A percentile compares a stretch with the other conserved stretches of the same genome.
These are phyloP conservation scores for Xanthorhoe spadicearia DNA, from an alignment of 2,888 invertebrate genomes.

Conservation along the genomic window DNA sequence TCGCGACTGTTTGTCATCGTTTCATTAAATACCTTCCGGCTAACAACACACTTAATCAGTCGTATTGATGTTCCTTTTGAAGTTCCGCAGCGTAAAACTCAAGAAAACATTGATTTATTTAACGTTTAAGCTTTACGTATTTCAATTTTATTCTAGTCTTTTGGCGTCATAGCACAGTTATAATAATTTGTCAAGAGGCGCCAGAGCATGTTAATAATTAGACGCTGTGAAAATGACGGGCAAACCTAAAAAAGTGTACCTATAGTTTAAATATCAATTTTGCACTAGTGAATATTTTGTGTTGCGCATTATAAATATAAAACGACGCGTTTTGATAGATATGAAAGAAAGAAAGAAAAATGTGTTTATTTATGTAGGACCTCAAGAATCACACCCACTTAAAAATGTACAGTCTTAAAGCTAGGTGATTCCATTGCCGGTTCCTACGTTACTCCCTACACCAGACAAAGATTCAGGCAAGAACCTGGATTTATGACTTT, in stretches of 20 bases:
- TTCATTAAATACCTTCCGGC: conserved; percentile 12
- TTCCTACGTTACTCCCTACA: no score
- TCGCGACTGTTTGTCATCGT: conserved; percentile 1
- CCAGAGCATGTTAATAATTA: conserved; percentile 14
- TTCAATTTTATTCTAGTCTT: conserved; percentile 8
- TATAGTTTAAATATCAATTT: no score
- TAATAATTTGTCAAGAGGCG: conserved; percentile 39
- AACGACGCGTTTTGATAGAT: no score
- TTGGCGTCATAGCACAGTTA: conserved; percentile 29
- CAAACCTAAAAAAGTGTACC: not conserved
- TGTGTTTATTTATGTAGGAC: no score
- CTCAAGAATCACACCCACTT: no score
- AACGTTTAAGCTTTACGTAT: conserved; percentile 15
- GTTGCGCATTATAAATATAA: no score
- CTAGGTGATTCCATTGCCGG: no score
- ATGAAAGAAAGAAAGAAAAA: no score
- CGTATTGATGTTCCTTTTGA: conserved; percentile 29
- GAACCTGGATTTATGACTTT: no score
- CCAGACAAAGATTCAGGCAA: no score
- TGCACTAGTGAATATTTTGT: no score
- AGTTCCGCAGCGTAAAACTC: conserved; percentile 17
- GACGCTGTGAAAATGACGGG: not conserved
- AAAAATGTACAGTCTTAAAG: no score
- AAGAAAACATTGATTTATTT: conserved; percentile 28
- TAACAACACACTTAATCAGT: conserved; percentile 14